Evolutionary conservation across 2,888 invertebrate species (phyloP).

Genomic region (Brachyptera putata): DNA sequence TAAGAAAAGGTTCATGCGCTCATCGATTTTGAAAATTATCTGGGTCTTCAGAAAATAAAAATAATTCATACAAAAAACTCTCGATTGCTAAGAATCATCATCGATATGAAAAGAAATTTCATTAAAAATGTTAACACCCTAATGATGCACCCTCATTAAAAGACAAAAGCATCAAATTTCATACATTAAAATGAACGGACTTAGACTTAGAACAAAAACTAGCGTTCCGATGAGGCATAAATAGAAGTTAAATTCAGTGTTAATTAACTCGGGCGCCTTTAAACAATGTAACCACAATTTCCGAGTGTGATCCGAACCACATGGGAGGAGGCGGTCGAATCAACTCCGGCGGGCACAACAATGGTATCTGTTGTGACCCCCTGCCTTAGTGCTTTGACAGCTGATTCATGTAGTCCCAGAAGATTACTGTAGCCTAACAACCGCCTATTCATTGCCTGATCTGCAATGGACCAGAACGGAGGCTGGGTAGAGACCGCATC

Average conservation of each 20-base stretch:
- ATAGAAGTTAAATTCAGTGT: neutral
- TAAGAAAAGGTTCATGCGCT: too few relatives aligned
- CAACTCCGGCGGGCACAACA: neutral
- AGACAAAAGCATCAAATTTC: neutral
- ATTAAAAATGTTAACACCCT: too few relatives aligned
- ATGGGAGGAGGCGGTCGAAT: neutral
- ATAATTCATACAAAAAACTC: too few relatives aligned
- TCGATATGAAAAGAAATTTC: too few relatives aligned
- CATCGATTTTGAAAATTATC: too few relatives aligned
- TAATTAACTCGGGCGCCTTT: neutral
- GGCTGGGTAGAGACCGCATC: neutral
- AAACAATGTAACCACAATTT: neutral
- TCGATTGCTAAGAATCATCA: too few relatives aligned
- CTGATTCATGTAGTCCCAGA: neutral
- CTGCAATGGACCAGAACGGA: neutral
- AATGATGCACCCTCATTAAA: neutral
- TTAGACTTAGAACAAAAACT: neutral
- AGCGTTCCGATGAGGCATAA: neutral
- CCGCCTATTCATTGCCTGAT: neutral
- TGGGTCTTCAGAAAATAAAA: too few relatives aligned
- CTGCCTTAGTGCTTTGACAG: neutral
- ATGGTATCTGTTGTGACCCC: slow-evolving; percentile 4
- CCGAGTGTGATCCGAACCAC: neutral
- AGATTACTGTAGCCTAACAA: slow-evolving; percentile 7
- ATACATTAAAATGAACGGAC: neutral